Base-by-base conservation (phyloP, 2,888 invertebrate species). In the Ophonus ardosiacus region DNA sequence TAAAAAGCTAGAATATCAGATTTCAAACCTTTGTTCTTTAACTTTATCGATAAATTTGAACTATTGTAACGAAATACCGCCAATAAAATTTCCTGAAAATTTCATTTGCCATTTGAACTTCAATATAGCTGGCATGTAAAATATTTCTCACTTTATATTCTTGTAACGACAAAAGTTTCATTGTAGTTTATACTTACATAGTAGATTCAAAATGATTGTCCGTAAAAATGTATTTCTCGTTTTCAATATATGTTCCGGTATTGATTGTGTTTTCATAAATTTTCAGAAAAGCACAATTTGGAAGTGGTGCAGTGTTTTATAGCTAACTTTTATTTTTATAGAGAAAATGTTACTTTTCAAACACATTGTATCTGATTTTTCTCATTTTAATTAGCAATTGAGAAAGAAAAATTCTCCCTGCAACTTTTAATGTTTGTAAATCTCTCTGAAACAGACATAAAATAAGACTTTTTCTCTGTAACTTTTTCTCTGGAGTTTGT, bases 381-480 rank as follows among this genome's bases (percentile, higher is more conserved):
- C 15, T 59, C 59, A 8, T 63, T 71, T 71, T 71, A 71, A 71
- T 71, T 71, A 40, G 15, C 40, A 71, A 71, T 43, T 40, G 8
- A n/a, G 17, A 38, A 65, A 71, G 71, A 71, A 71, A 71, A 63
- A 63, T 63, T 63, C 21, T 63, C 13, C 13, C 40, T 13, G 38
- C 8, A 71, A 40, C 71, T 71, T 71, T 71, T 71, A 71, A 71
- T 71, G 71, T 43, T 31, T 71, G 71, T 71, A 71, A 71, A 71
- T 71, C 71, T 71, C 43, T 40, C n/a, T 15, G 38, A 71, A 71
- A 71, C 71, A 71, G 31, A 71, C 71, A 71, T 71, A 40, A 71
- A 71, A 71, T 71, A 71, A 71, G 40, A 71, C 31, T 38, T 71
- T 71, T 71, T 31, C 71, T n/a, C 1, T 71, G 18, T 71, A 71